Evolutionary conservation across 2,888 invertebrate species (phyloP).

Genomic region (Dicyrtoma fusca): DNA sequence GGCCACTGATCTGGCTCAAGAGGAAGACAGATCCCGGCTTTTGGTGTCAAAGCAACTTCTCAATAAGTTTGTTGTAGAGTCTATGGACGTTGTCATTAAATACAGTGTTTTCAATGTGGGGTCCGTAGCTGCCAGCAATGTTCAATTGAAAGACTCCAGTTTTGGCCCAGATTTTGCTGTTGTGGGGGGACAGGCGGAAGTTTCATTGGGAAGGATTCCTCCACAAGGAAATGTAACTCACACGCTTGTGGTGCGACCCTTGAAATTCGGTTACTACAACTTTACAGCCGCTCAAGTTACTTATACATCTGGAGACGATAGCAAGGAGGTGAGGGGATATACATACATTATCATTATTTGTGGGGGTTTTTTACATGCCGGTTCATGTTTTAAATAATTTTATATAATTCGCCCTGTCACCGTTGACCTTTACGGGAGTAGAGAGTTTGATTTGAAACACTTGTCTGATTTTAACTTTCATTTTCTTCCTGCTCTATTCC

Average conservation of each 20-base stretch:
- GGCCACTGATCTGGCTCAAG: constrained; percentile 6
- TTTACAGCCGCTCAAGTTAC: constrained; percentile 93
- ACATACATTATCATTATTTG: too few species aligned
- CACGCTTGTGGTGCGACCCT: constrained; percentile 87
- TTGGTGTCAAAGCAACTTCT: constrained; percentile 91
- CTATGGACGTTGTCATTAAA: constrained; percentile 92
- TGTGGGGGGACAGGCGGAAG: constrained; percentile 81
- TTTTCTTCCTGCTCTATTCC: constrained; percentile 1
- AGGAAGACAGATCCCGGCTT: constrained; percentile 72
- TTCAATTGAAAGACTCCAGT: constrained; percentile 84
- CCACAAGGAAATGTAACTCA: constrained; percentile 93
- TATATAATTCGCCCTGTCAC: too few species aligned
- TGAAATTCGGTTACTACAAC: constrained; percentile 91
- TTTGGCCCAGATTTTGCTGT: constrained; percentile 89
- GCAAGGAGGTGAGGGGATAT: constrained; percentile 69
- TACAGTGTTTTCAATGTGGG: constrained; percentile 95
- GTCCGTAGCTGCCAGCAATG: constrained; percentile 83
- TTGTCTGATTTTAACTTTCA: too few species aligned
- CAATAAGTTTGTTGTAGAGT: constrained; percentile 94
- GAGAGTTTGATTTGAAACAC: too few species aligned
- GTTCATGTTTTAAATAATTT: too few species aligned
- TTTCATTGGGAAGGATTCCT: constrained; percentile 84
- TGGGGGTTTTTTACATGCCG: too few species aligned
- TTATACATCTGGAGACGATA: constrained; percentile 84
- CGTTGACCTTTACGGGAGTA: too few species aligned